Evolutionary conservation across 23 tunicate genomes (phyloP), one percentile per base, ranked within the genome.

Genomic region (Styela plicata): DNA sequence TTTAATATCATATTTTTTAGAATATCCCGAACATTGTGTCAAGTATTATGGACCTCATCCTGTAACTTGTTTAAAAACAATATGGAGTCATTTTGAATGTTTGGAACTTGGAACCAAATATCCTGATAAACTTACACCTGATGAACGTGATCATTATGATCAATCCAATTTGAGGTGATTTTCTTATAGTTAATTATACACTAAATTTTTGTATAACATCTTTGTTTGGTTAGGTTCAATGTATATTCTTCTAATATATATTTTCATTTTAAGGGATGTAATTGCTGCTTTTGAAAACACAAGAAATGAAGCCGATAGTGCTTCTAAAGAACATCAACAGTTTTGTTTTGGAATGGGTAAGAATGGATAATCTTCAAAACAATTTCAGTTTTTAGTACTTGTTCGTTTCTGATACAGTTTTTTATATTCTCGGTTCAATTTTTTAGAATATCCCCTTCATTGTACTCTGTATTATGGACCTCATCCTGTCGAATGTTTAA

Each of bases 1-100:
- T 21, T 61, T 19, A 61, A 19, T 61, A 19, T 61, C 21, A 21
- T 61, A 19, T 21, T 44, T 44, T 66, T 66, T 24, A 80, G 85
- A 82, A 69, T 70, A 69, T 23, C 85, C 85, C 70, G 21, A 26
- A 37, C 32, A 52, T 37, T 70, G 85, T 27, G 23, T 30, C n/a
- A 36, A 23, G 33, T 82, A 82, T 53, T 82, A 82, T 52, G 85
- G 85, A 2, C 76, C 77, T 3, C 85, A 82, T 13, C 25, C 79
- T 22, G 52, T 82, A 13, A 77, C 70, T 23, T 82, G 85, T 27
- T 16, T 82, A 32, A 70, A 36, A 29, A 82, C 79, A n/a, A 36
- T 82, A 25, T 82, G 85, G 85, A 63, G 70, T 7, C 13, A 28
- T 44, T 34, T 35, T 53, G 69, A 33, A 24, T 76, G 81, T 44